These are phyloP conservation scores for Pseudopipra pipra DNA, from an alignment of 2,113 vertebrate genomes.

Conservation along the genomic window DNA sequence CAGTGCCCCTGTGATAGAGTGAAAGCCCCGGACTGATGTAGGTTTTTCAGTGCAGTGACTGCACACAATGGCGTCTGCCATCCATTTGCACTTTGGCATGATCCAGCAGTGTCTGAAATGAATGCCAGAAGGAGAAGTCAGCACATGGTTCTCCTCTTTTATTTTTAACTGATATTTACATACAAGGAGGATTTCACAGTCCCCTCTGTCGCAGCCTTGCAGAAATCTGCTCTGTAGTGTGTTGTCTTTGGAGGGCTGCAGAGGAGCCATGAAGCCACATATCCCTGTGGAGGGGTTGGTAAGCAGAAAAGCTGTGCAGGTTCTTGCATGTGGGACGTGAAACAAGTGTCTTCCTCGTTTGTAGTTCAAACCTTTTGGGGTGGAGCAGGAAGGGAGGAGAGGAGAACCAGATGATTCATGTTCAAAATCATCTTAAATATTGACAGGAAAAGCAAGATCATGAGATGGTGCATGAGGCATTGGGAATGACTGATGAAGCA, in stretches of 20 bases:
- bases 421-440: background rate
- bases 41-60: constrained; percentile 2
- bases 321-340: background rate
- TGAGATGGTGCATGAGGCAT: background rate
- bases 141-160: background rate
- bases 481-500: background rate
- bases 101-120: constrained; percentile 4
- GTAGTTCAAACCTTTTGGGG: background rate
- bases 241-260: background rate
- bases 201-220: background rate
- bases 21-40: background rate
- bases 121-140: background rate
- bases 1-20: background rate
- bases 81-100: constrained; percentile 1
- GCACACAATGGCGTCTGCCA: background rate
- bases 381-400: background rate
- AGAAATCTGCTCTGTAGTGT: background rate
- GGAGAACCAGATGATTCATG: background rate
- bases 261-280: background rate
- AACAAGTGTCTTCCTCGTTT: rapidly evolving
- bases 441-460: background rate
- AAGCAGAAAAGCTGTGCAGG: background rate
- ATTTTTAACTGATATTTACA: constrained; percentile 19
- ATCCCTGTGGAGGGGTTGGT: background rate
- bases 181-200: background rate